Conservation (phyloP, 1,140 invertebrate genomes). For the Steinernema feltiae region DNA sequence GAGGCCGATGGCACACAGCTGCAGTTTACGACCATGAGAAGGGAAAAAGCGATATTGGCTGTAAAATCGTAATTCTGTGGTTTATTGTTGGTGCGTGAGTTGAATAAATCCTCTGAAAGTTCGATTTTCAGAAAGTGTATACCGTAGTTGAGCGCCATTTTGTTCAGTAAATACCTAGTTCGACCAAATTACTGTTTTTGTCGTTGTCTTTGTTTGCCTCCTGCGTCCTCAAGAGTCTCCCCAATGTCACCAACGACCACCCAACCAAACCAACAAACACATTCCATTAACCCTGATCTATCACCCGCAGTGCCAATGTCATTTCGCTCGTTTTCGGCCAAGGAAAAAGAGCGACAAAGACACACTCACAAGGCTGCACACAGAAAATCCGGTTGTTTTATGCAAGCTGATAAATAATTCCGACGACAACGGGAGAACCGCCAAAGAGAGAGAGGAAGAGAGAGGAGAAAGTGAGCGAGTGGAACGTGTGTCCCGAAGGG, state of each 20-base stretch:
- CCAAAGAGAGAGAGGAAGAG: not conserved
- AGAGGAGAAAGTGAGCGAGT: too few relatives aligned
- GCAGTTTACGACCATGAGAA: constrained; percentile 9
- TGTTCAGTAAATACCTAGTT: too few relatives aligned
- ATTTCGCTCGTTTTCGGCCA: not conserved
- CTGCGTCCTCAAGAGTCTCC: not conserved
- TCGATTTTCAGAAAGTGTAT: too few relatives aligned
- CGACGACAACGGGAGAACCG: not conserved
- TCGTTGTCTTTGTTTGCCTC: not conserved
- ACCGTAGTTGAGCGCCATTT: too few relatives aligned
- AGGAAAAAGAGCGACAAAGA: not conserved
- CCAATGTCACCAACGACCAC: not conserved
- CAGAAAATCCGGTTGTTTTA: constrained; percentile 15
- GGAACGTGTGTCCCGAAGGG: too few relatives aligned
- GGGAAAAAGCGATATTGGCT: not conserved
- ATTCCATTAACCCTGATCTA: constrained; percentile 12
- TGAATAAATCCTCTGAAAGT: too few relatives aligned
- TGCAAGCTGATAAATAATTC: constrained; percentile 12
- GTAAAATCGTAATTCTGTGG: not conserved
- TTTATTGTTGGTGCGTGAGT: too few relatives aligned
- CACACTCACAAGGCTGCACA: not conserved
- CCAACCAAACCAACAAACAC: not conserved
- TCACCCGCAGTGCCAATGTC: not conserved
- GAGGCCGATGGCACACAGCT: constrained; percentile 1
- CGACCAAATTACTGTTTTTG: too few relatives aligned